Percentiles rank a stretch among this genome's conserved stretches.
Evolutionary conservation across 2,888 invertebrate genomes (phyloP).

Genomic region (Diarsia brunnea): DNA sequence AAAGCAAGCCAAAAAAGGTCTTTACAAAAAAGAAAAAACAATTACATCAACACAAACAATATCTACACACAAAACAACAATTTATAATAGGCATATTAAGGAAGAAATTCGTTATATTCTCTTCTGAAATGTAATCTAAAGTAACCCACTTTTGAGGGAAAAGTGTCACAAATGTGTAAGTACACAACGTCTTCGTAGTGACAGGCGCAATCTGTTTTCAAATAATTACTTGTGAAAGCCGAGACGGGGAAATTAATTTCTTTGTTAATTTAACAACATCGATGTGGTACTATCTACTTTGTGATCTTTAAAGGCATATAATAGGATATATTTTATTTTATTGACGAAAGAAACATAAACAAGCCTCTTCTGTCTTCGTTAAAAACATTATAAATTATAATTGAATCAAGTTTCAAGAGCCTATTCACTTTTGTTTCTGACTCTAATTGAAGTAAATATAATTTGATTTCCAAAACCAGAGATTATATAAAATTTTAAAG

Average conservation of each 20-base stretch:
- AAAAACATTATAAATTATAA: background rate
- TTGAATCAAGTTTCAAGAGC: slow-evolving; percentile 9
- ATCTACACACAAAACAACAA: background rate
- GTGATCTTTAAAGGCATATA: slow-evolving; percentile 57
- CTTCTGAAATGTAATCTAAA: slow-evolving; percentile 32
- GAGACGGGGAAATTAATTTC: slow-evolving; percentile 87
- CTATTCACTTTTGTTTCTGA: background rate
- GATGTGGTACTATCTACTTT: slow-evolving; percentile 70
- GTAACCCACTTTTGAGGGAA: slow-evolving; percentile 23
- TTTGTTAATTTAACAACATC: slow-evolving; percentile 83
- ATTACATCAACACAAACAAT: slow-evolving; percentile 42
- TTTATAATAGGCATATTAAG: slow-evolving; percentile 16
- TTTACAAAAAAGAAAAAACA: slow-evolving; percentile 19
- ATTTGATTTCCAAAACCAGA: slow-evolving; percentile 30
- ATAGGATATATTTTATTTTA: background rate
- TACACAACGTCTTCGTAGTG: slow-evolving; percentile 76
- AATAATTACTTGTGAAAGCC: slow-evolving; percentile 88
- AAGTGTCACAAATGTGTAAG: slow-evolving; percentile 70
- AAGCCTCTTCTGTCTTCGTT: background rate
- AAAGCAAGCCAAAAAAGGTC: background rate
- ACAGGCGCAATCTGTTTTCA: slow-evolving; percentile 88
- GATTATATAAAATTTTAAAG: slow-evolving; percentile 11
- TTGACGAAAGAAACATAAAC: background rate
- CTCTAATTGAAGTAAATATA: slow-evolving; percentile 33
- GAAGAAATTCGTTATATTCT: slow-evolving; percentile 10